Conservation (phyloP, 2,797 vertebrate species). For the Chrysocyon brachyurus region DNA sequence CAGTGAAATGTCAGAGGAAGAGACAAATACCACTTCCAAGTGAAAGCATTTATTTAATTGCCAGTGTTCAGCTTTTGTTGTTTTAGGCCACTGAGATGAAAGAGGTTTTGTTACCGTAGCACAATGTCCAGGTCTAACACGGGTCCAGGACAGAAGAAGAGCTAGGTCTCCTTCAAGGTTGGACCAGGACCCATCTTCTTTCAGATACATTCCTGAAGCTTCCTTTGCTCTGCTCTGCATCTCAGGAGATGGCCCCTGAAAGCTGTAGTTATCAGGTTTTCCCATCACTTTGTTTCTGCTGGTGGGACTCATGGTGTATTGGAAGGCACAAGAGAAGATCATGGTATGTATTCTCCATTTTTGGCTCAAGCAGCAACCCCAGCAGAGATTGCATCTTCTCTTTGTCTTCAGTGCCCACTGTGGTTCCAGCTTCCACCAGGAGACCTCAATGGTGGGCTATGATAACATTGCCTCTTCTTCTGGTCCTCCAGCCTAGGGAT, state of each 20-base stretch:
- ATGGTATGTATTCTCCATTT: not conserved
- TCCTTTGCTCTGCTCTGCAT: not conserved
- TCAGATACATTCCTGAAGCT: not conserved
- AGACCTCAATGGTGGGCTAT: not conserved
- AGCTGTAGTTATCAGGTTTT: not conserved
- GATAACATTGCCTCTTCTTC: not conserved
- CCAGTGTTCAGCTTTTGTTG: not conserved
- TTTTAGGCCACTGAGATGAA: not conserved
- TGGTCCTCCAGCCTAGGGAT: not conserved
- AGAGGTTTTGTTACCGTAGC: not conserved
- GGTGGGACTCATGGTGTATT: too few species aligned
- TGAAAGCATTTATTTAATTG: not conserved
- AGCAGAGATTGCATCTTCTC: not conserved
- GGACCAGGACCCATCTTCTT: not conserved
- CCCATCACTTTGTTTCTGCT: not conserved
- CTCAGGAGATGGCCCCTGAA: not conserved
- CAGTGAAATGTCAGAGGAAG: too few species aligned
- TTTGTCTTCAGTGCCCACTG: fast-evolving
- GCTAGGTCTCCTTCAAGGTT: not conserved
- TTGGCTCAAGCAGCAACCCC: not conserved
- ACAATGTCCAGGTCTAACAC: not conserved
- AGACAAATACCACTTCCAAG: not conserved
- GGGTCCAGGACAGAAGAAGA: too few species aligned
- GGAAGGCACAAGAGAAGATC: not conserved
- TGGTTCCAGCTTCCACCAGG: not conserved